These are phyloP conservation scores for Acanthisitta chloris DNA, from an alignment of 2,113 vertebrate species.

Conservation along the genomic window DNA sequence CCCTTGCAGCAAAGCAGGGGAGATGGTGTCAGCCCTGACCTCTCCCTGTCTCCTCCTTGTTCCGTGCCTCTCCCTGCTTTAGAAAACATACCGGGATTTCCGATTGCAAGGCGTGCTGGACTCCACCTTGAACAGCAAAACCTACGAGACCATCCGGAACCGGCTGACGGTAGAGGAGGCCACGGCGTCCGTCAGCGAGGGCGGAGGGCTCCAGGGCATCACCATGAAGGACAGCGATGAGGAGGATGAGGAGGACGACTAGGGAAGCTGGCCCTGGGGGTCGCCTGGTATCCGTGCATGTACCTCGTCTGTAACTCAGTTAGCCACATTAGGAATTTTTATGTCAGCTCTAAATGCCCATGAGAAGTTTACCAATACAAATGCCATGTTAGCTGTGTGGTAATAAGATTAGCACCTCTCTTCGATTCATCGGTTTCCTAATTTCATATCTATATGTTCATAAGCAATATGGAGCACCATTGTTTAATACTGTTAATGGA, in stretches of 20 bases:
- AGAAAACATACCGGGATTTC: conserved; percentile 99
- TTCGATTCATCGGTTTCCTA: conserved; percentile 86
- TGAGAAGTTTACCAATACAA: conserved; percentile 90
- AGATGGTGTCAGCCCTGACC: neutral
- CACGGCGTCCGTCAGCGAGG: conserved; percentile 91
- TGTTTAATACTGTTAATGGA: conserved; percentile 93
- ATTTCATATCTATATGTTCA: conserved; percentile 95
- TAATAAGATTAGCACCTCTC: conserved; percentile 91
- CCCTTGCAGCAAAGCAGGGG: neutral
- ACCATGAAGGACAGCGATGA: conserved; percentile 99
- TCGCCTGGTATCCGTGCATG: conserved; percentile 95
- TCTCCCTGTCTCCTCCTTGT: neutral
- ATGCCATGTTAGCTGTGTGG: conserved; percentile 94
- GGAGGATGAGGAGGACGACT: conserved; percentile 91
- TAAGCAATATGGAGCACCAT: conserved; percentile 99
- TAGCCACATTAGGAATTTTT: conserved; percentile 96
- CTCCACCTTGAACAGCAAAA: conserved; percentile 98
- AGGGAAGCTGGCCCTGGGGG: conserved; percentile 79
- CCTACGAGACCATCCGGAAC: conserved; percentile 96
- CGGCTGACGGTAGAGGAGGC: conserved; percentile 95
- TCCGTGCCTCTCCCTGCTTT: neutral
- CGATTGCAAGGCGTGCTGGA: conserved; percentile 98
- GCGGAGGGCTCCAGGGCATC: conserved; percentile 94
- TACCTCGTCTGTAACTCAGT: conserved; percentile 91
- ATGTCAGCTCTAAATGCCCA: conserved; percentile 92